Base-by-base conservation (phyloP, 2,888 invertebrate genomes). In the Drosophila greeni region DNA sequence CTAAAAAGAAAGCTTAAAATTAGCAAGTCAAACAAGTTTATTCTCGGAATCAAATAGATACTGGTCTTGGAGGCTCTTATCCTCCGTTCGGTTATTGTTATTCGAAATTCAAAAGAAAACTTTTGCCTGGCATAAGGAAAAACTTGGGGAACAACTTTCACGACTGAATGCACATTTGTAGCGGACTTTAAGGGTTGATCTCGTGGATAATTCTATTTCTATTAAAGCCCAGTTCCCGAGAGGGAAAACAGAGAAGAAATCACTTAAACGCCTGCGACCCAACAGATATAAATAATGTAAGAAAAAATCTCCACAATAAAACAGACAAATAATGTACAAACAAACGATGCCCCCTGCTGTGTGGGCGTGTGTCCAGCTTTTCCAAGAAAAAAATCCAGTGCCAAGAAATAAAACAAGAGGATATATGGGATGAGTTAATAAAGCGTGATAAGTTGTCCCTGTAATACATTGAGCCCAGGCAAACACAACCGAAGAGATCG, bases 381-480 rank as follows among this genome's bases (percentile, higher is more conserved):
- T 24, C 18, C n/a, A 24, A 6, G 26, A 18, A 34, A 20, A 16
- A 26, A 43, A 43, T 26, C 34, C 29, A 43, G 64, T 54, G 18
- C 31, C 45, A 47, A 31, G 24, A 40, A 23, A 37, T 29, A 64
- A 64, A 42, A 48, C 47, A 33, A 26, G 34, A 36, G 37, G 11
- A 37, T 34, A 42, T 66, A 52, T 60, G 49, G 54, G 43, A 55
- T 52, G 53, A 70, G 72, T 67, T 82, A 69, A 72, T 68, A 69
- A 64, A 72, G 72, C 81, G 66, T 74, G 72, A 73, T 75, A 80
- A 64, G 73, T 75, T 70, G 70, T 55, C 74, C 60, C 64, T 72
- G 68, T 66, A 43, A 68, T 65, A 66, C 66, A 70, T 74, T 68
- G 49, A 70, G 40, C 65, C 51, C 36, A 36, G 61, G 52, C 53